Evolutionary conservation across 2,888 invertebrate species (phyloP), one percentile per base, ranked within the genome.

Genomic region (Nowickia ferox): DNA sequence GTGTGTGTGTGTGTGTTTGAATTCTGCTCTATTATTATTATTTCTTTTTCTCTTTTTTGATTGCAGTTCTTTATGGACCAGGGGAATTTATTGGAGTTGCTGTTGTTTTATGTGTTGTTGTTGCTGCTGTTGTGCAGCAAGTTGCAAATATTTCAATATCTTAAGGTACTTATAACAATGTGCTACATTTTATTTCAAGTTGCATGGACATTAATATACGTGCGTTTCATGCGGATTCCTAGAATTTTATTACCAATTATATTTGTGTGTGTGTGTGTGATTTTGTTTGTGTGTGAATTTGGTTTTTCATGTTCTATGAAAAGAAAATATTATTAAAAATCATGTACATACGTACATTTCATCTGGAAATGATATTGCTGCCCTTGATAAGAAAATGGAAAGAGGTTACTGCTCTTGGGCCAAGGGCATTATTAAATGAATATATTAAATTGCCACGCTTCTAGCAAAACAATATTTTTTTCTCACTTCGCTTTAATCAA

Each of bases 161-260:
- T 51, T 46, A 53, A 46, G 63, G 51, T 46, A 48, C 22, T 72
- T 81, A 55, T 40, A 82, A 63, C 53, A 82, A 76, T 69, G 69
- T 82, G 69, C 82, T 74, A 42, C 69, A 82, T 55, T 61, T 8
- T 44, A 57, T 55, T 63, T 72, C 53, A 13, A 46, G 40, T 46
- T 55, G 71, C 71, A 17, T 81, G 74, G 72, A 81, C 77, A 68
- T 77, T 72, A 80, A 77, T 72, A 48, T 65, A 81, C 74, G 77
- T 30, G 59, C 44, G 15, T 84, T 61, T 77, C 44, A 81, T 81
- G 80, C 61, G 80, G 72, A 71, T 66, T 57, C 51, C 10, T 61
- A 46, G 46, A 19, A 53, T 69, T 75, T 76, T 22, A 55, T 69
- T 76, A 55, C n/a, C 63, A 53, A 38, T 75, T 75, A 38, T 68